These are phyloP conservation scores for Chaetoderma sp. DNA, from an alignment of 2,888 invertebrate species.

Conservation along the genomic window DNA sequence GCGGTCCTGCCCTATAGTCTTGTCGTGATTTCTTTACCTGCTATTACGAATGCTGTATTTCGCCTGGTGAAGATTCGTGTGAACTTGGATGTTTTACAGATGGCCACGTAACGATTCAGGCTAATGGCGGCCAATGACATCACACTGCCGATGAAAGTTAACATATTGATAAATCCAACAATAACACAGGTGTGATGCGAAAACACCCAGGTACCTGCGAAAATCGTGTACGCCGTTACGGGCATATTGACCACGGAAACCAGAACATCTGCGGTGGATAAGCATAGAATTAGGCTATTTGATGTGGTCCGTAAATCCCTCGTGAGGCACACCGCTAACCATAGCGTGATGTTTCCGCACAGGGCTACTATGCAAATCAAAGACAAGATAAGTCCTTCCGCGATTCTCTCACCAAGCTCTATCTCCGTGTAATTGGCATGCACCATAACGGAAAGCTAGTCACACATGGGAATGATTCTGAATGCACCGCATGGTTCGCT, in stretches of 20 bases:
- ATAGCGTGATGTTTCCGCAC: conserved; percentile 49
- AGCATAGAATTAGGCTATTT: conserved; percentile 49
- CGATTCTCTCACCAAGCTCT: conserved; percentile 11
- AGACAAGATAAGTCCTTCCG: conserved; percentile 36
- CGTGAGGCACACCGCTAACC: conserved; percentile 45
- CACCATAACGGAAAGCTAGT: too few relatives aligned
- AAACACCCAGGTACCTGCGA: conserved; percentile 42
- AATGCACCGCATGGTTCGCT: too few relatives aligned
- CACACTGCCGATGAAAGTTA: conserved; percentile 59
- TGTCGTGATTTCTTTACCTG: conserved; percentile 44
- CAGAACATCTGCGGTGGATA: conserved; percentile 54
- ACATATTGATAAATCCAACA: conserved; percentile 58
- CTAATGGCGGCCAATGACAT: conserved; percentile 63
- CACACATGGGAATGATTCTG: too few relatives aligned
- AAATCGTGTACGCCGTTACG: conserved; percentile 48
- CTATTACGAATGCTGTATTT: conserved; percentile 47
- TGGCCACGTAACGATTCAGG: conserved; percentile 60
- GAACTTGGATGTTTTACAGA: conserved; percentile 49
- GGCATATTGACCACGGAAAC: conserved; percentile 60
- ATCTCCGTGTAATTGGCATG: not conserved
- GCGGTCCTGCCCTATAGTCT: too few relatives aligned
- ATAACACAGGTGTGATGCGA: conserved; percentile 42
- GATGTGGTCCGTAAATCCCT: conserved; percentile 41
- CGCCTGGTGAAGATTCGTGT: conserved; percentile 47
- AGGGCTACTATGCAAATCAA: conserved; percentile 41